Evolutionary conservation across 1,140 invertebrate species (phyloP), one percentile per base, ranked within the genome.

Genomic region (Drosophila littoralis): DNA sequence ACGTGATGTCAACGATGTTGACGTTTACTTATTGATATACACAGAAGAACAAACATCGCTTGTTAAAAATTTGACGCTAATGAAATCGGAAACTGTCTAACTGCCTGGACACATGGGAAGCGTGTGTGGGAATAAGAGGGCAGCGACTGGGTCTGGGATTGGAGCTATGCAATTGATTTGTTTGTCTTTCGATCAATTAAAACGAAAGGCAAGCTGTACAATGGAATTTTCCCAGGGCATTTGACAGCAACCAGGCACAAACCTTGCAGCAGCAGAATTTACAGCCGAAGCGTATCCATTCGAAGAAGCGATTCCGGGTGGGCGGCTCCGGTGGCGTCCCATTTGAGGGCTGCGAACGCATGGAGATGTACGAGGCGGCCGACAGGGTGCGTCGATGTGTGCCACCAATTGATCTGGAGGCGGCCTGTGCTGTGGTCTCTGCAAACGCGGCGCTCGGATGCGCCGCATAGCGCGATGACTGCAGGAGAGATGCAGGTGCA

Each of bases 381-480:
- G 89, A 91, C 7, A 82, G 67, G 17, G 72, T 90, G 38, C 89
- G 83, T 50, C 81, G 63, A 69, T 90, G 88, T 40, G 77, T 75
- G 54, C 45, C 63, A 2, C 51, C 57, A 3, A 60, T 50, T 12
- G 64, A 2, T 15, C 55, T 7, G 13, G 15, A 36, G 9, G 35
- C 57, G 36, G 65, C 50, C 13, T 50, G 59, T n/a, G 28, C 38
- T 9, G 72, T 58, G 8, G 83, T 78, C 43, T 89, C 75, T 0
- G 80, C 77, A 36, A 84, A 77, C n/a, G 80, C 83, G 4, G 83
- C 85, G 22, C 78, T 90, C n/a, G 78, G 88, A 86, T 90, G 85
- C n/a, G 70, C 71, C n/a, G 67, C 84, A 50, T 80, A 89, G 0
- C 77, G 66, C 33, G 85, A 90, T 13, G 84, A 83, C 84, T 88